Percentiles rank a stretch among this genome's conserved stretches.
phyloP scores from a whole-genome alignment of 2,888 invertebrate genomes.

The Noctua janthina region DNA sequence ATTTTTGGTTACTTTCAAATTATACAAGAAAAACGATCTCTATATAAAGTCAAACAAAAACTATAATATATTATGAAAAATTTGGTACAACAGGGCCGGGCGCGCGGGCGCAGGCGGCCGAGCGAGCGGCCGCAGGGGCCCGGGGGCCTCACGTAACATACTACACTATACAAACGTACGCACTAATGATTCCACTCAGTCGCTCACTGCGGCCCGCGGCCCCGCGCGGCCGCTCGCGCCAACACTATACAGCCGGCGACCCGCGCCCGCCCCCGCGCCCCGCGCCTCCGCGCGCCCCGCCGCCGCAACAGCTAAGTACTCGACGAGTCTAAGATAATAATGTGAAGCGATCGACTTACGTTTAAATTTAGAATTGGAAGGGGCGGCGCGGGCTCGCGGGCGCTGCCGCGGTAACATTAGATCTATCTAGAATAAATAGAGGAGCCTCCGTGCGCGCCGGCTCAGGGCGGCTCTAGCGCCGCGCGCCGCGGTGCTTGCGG shows the following conservation, averaged over 20 bases:
- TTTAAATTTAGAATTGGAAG: conserved; percentile 84
- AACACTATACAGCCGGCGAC: conserved; percentile 49
- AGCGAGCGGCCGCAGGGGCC: conserved; percentile 66
- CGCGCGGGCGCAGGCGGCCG: conserved; percentile 76
- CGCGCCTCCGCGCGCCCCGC: conserved; percentile 64
- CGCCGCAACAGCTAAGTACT: conserved; percentile 87
- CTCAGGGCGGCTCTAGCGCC: conserved; percentile 90
- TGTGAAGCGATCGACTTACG: conserved; percentile 86
- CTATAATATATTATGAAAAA: conserved; percentile 89
- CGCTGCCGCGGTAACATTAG: conserved; percentile 83
- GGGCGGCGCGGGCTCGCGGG: conserved; percentile 65
- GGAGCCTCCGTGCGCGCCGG: conserved; percentile 53
- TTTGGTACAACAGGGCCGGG: conserved; percentile 84
- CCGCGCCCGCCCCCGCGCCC: conserved; percentile 61
- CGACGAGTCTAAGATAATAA: conserved; percentile 85
- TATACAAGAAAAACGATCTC: conserved; percentile 88
- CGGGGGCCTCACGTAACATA: conserved; percentile 62
- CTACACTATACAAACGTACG: conserved; percentile 69
- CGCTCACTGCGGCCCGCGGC: conserved; percentile 64
- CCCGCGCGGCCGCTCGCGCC: conserved; percentile 51
- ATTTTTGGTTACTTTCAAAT: conserved; percentile 90
- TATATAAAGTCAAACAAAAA: conserved; percentile 89
- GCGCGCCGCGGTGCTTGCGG: conserved; percentile 90
- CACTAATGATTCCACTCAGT: conserved; percentile 68
- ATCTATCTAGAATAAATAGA: conserved; percentile 89